Conservation (phyloP, 2,888 invertebrate species). For the Cloeon dipterum region DNA sequence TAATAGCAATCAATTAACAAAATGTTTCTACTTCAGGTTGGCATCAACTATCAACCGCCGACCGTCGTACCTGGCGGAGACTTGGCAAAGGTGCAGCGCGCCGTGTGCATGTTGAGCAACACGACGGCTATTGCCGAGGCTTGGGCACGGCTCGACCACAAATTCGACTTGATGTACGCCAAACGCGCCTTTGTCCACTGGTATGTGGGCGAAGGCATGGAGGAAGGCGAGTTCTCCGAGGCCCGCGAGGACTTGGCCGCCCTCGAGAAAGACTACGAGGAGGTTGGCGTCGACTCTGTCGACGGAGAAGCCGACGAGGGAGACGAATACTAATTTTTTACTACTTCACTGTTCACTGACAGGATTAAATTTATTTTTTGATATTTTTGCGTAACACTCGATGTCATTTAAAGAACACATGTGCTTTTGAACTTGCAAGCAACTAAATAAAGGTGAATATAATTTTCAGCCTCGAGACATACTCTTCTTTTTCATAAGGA, state of each 20-base stretch:
- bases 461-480: too few relatives aligned
- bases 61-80: slow-evolving; percentile 25
- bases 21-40: too few relatives aligned
- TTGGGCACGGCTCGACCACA: slow-evolving; percentile 50
- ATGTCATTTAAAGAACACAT: too few relatives aligned
- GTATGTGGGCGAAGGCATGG: slow-evolving; percentile 32
- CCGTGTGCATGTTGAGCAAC: slow-evolving; percentile 44
- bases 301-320: slow-evolving; percentile 61
- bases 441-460: too few relatives aligned
- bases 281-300: slow-evolving; percentile 50
- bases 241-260: slow-evolving; percentile 56
- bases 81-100: slow-evolving; percentile 28
- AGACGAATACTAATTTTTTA: slow-evolving; percentile 60
- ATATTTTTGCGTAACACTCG: too few relatives aligned
- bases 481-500: too few relatives aligned
- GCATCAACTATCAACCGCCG: slow-evolving; percentile 68
- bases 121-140: slow-evolving; percentile 80
- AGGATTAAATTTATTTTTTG: too few relatives aligned
- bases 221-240: slow-evolving; percentile 37
- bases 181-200: slow-evolving; percentile 37
- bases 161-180: slow-evolving; percentile 36
- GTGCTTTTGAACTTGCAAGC: too few relatives aligned
- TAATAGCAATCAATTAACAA: too few relatives aligned
- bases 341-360: too few relatives aligned
- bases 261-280: slow-evolving; percentile 49